Evolutionary conservation across 2,797 vertebrate genomes (phyloP), one percentile per base, ranked within the genome.

Genomic region (Phrynocephalus forsythii): DNA sequence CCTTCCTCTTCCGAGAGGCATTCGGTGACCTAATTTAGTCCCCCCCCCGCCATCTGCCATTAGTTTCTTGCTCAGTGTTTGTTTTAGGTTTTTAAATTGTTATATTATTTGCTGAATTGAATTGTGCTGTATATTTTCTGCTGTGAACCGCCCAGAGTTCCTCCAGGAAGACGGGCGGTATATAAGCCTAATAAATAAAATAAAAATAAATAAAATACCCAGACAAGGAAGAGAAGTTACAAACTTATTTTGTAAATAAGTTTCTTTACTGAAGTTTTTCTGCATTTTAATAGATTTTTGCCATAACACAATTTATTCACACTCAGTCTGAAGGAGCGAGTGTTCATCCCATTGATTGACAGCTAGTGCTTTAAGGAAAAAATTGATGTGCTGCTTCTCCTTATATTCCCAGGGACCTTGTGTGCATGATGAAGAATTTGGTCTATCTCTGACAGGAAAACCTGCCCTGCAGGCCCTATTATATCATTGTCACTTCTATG

Each of bases 401-500:
- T 9, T 60, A 48, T 80, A 72, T 86, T 30, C 1, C 86, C 87
- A 99, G 99, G 98, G 98, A 60, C 98, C 98, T 0, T 98, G 97
- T 95, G 98, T 99, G 73, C 98, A 98, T 0, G 98, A 99, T 90
- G 98, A 99, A 93, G 98, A 98, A 79, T 97, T 98, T 8, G 98
- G 98, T 13, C 82, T 98, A 83, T 98, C 97, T 26, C 95, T 99
- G 72, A 95, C 95, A 50, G 99, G 99, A 89, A 97, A 97, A 84
- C 97, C 98, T 72, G 98, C 98, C 0, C 97, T 99, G 6, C 97
- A 97, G 95, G 97, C 98, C 50, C 97, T 99, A 63, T 94, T 99
- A 15, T 96, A 97, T 95, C 98, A 99, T 94, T 99, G 97, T 94
- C 97, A 97, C 26, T 99, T 99, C 94, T 99, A 99, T 88, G 97